A percentile compares a stretch with the other conserved stretches of the same genome.
These are phyloP conservation scores for Centroberyx gerrardi DNA, from an alignment of 2,797 vertebrate genomes.

Conservation along the genomic window DNA sequence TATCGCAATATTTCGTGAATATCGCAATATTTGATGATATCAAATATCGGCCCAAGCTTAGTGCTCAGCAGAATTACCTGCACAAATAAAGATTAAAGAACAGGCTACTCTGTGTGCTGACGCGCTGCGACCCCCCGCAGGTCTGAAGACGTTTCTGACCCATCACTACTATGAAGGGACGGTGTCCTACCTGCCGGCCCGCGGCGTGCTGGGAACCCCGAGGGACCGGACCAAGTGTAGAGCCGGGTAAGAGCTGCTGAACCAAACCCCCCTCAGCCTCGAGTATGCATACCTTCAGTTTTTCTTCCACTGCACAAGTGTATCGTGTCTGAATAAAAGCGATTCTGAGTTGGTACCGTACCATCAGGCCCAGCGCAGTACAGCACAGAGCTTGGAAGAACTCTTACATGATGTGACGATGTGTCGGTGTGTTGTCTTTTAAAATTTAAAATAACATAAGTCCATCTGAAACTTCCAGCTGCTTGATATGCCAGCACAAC, in stretches of 20 bases:
- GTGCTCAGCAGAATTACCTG: not conserved
- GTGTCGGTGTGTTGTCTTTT: not conserved
- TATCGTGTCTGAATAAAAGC: too few relatives aligned
- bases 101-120: too few relatives aligned
- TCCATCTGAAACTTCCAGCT: constrained; percentile 69
- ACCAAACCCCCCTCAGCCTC: not conserved
- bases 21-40: too few relatives aligned
- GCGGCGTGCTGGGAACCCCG: constrained; percentile 87
- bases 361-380: too few relatives aligned
- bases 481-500: constrained; percentile 80
- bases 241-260: constrained; percentile 86
- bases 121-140: constrained; percentile 72
- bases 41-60: too few relatives aligned
- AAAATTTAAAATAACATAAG: not conserved
- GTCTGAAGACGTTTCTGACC: constrained; percentile 94
- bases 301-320: too few relatives aligned
- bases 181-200: constrained; percentile 91
- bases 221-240: constrained; percentile 88
- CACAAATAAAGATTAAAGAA: not conserved
- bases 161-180: constrained; percentile 95
- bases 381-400: too few relatives aligned
- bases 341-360: too few relatives aligned
- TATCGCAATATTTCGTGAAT: too few relatives aligned
- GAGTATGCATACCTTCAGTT: too few relatives aligned
- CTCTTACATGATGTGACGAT: too few relatives aligned